phyloP scores from a whole-genome alignment of 2,888 invertebrate species.

The Glaucopsyche alexis region DNA sequence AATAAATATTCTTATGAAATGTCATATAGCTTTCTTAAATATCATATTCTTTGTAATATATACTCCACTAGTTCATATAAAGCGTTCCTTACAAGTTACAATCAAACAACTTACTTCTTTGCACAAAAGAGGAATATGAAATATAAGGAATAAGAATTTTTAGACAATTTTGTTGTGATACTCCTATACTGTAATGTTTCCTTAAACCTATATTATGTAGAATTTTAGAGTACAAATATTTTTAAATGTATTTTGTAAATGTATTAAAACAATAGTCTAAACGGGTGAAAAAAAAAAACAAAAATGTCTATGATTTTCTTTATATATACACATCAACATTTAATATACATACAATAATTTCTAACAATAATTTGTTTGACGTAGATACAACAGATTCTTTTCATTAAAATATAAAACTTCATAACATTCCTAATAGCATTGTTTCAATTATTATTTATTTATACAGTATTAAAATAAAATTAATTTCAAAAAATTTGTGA shows the following conservation, averaged over 20 bases:
- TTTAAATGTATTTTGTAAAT: conserved; percentile 38
- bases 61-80: conserved; percentile 4
- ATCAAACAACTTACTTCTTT: not conserved
- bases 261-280: conserved; percentile 13
- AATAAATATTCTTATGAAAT: not conserved
- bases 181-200: conserved; percentile 25
- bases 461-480: not conserved
- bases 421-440: conserved; percentile 30
- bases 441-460: not conserved
- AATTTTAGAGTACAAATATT: conserved; percentile 32
- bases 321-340: conserved; percentile 69
- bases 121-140: not conserved
- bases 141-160: conserved; percentile 35
- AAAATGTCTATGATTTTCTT: conserved; percentile 49
- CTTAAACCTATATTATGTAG: conserved; percentile 9
- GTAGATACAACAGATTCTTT: conserved; percentile 21
- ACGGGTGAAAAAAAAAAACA: conserved; percentile 52
- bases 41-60: not conserved
- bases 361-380: conserved; percentile 43
- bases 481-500: conserved; percentile 4
- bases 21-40: not conserved
- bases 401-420: conserved; percentile 32
- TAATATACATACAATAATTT: conserved; percentile 51
- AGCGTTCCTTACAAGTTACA: not conserved
- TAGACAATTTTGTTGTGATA: conserved; percentile 33